A percentile compares a stretch with the other conserved stretches of the same genome.
These are phyloP conservation scores for Sorex fumeus DNA, from an alignment of 2,113 vertebrate species.

Conservation along the genomic window DNA sequence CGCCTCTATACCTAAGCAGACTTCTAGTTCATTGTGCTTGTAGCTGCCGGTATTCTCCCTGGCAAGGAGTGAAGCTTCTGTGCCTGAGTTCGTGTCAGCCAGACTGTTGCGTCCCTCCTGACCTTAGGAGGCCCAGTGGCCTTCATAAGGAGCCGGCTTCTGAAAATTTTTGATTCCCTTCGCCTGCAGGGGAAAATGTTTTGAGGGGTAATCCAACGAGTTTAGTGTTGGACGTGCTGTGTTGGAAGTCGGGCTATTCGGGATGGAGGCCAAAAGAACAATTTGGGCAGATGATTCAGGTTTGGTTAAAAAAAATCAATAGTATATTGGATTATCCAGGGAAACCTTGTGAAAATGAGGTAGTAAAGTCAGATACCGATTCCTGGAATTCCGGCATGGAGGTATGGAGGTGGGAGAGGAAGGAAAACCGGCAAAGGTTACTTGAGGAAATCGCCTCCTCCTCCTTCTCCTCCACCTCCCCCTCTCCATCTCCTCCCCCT, in stretches of 20 bases:
- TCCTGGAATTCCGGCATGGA: not conserved
- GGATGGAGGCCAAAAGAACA: conserved; percentile 2
- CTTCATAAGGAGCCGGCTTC: not conserved
- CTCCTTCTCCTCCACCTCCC: too few relatives aligned
- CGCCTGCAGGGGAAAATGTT: not conserved
- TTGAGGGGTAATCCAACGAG: not conserved
- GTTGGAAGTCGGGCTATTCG: not conserved
- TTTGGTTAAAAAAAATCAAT: not conserved
- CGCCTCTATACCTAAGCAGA: not conserved
- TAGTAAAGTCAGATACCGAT: not conserved
- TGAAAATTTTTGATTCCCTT: not conserved
- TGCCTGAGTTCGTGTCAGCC: not conserved
- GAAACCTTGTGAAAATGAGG: not conserved
- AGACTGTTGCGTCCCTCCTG: not conserved
- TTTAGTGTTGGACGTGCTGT: not conserved
- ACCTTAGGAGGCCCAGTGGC: not conserved
- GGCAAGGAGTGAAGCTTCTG: not conserved
- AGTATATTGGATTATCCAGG: not conserved
- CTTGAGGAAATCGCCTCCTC: not conserved
- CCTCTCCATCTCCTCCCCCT: too few relatives aligned
- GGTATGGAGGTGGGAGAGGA: not conserved
- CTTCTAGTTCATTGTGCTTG: not conserved
- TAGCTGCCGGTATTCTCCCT: not conserved
- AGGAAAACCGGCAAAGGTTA: not conserved
- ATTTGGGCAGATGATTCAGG: not conserved